Base-by-base conservation (phyloP, 1,140 invertebrate species). In the Penaeus indicus region DNA sequence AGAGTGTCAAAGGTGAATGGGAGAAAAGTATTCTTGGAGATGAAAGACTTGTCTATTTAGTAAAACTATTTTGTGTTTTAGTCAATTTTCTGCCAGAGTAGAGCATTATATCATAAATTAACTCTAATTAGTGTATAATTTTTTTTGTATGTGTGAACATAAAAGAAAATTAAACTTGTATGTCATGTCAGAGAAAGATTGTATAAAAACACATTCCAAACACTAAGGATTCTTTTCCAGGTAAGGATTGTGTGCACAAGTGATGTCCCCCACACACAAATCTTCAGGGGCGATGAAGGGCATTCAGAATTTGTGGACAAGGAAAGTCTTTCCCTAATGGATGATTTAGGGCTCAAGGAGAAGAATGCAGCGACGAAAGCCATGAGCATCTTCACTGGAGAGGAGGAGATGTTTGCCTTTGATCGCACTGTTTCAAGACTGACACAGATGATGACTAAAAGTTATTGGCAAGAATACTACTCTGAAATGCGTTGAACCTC, bases 381-480 rank as follows among this genome's bases (percentile, higher is more conserved):
- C 25, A 85, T 91, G 13, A 98, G 96, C 92, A 96, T 99, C 91
- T 99, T 99, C 92, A 99, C 97, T 42, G 98, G 98, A 0, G 97
- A 99, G 92, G 99, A 99, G 93, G 98, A 99, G 94, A 93, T 98
- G 85, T 99, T 99, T 94, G 98, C 98, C 16, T 99, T 97, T 93
- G 97, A 99, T 91, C 94, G 99, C 86, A 99, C 98, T 25, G 92
- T 99, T 21, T 99, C 98, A 0, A 93, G 99, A 81, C 94, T 99
- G 38, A 95, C 95, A 80, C 97, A 99, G 94, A 99, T 99, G 91
- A 90, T 90, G 82, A 90, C 91, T 0, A 62, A 75, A 21, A 85
- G 90, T 22, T 91, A 91, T 64, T 91, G 90, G 91, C 62, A 87
- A 27, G 64, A 75, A 42, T 91, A 91, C 67, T 75, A 89, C 19